Base-by-base conservation (phyloP, 2,888 invertebrate genomes). In the Drosophila diplacantha region DNA sequence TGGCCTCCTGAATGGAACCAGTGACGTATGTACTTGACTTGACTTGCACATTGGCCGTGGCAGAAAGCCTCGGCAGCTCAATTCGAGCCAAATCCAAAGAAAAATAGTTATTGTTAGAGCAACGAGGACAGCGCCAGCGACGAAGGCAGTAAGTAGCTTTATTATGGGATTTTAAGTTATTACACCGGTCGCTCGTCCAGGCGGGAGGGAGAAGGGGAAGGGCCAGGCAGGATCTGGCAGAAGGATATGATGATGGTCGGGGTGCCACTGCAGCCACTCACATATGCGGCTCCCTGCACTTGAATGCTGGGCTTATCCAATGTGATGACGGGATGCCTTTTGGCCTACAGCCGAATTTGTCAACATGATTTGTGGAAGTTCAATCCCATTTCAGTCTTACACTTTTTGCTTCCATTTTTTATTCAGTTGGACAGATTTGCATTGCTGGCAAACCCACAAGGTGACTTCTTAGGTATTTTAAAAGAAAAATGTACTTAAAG, bases 21-120 rank as follows among this genome's bases (percentile, higher is more conserved):
- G 51, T 78, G 77, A 78, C 83, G 73, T 78, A 78, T 78, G 83
- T 79, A 83, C 81, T 78, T 81, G 81, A 79, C 76, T 79, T 79
- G 82, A 81, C 78, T 81, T 78, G 73, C 79, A 76, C 76, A 78
- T 81, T 83, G 81, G 81, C 58, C 75, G 72, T 60, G 64, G 70
- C 69, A 61, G 67, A 54, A 61, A 51, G 78, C 59, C 72, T 62
- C 46, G 49, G 39, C 49, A 61, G 71, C 79, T 75, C 83, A 67
- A 71, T 75, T 73, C 73, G 47, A 75, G 68, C 72, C 71, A 81
- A 81, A 78, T 74, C 73, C 79, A 59, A 71, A 59, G 69, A 69
- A 69, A 71, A 69, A 69, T 69, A 71, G 69, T 69, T 69, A 69
- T 69, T 69, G 69, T 69, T 65, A 55, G 69, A 41, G 52, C 61